Evolutionary conservation across 2,888 invertebrate genomes (phyloP).

Genomic region (Leucophenga montana): DNA sequence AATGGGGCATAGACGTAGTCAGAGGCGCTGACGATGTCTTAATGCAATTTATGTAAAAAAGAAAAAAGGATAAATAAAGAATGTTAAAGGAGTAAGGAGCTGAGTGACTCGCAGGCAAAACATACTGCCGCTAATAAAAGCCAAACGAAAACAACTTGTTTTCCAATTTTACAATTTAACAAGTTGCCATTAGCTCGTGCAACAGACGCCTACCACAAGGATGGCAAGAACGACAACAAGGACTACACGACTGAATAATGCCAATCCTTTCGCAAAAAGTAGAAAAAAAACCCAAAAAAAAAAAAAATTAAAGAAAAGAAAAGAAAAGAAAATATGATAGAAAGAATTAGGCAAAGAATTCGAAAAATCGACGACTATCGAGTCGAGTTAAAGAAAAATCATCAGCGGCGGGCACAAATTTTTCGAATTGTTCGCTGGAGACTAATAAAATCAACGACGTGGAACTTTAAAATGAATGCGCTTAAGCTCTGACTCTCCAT

Average conservation of each 20-base stretch:
- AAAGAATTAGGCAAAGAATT: slow-evolving; percentile 48
- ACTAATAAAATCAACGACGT: slow-evolving; percentile 74
- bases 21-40: slow-evolving; percentile 52
- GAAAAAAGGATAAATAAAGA: not conserved
- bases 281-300: slow-evolving; percentile 22
- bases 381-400: slow-evolving; percentile 36
- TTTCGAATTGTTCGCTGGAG: slow-evolving; percentile 73
- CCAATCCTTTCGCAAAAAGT: slow-evolving; percentile 59
- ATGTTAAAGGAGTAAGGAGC: not conserved
- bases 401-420: slow-evolving; percentile 67
- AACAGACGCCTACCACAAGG: slow-evolving; percentile 7
- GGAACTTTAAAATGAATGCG: slow-evolving; percentile 69
- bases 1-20: slow-evolving; percentile 62
- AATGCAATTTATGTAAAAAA: slow-evolving; percentile 69
- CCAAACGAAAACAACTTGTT: slow-evolving; percentile 70
- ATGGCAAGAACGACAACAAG: slow-evolving; percentile 8
- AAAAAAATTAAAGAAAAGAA: slow-evolving; percentile 33
- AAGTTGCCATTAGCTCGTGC: slow-evolving; percentile 59
- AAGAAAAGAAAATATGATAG: slow-evolving; percentile 37
- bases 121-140: slow-evolving; percentile 64
- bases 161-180: slow-evolving; percentile 72
- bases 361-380: slow-evolving; percentile 56
- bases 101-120: slow-evolving; percentile 53
- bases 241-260: slow-evolving; percentile 28
- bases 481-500: slow-evolving; percentile 46